Percentiles rank a stretch among this genome's conserved stretches.
phyloP scores from a whole-genome alignment of 1,140 invertebrate species.

The Hycleus phaleratus region DNA sequence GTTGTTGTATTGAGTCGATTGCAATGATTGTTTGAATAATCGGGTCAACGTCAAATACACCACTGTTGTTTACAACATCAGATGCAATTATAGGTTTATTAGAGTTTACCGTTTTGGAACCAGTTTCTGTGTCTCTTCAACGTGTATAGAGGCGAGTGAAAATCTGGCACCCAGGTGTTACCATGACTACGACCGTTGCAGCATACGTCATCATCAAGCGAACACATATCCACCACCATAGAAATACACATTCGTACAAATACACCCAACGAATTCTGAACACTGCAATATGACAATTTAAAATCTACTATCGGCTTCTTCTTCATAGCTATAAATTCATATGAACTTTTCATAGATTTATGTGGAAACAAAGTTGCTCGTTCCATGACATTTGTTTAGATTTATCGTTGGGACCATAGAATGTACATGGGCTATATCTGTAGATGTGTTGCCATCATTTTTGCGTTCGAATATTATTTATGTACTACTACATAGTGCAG shows the following conservation, averaged over 20 bases:
- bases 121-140: not conserved
- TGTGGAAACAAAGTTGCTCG: constrained; percentile 12
- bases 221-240: not conserved
- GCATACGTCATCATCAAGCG: constrained; percentile 12
- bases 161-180: constrained; percentile 8
- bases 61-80: not conserved
- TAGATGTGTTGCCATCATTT: constrained; percentile 6
- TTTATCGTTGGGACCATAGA: constrained; percentile 9
- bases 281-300: constrained; percentile 18
- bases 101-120: not conserved
- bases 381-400: constrained; percentile 16
- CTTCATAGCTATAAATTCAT: constrained; percentile 12
- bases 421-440: constrained; percentile 7
- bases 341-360: constrained; percentile 15
- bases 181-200: constrained; percentile 13
- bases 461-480: constrained; percentile 10
- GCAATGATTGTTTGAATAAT: not conserved
- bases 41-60: constrained; percentile 1
- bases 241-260: not conserved
- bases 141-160: not conserved
- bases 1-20: too few species aligned
- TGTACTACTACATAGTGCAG: not conserved
- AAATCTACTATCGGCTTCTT: constrained; percentile 16
- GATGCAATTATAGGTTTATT: constrained; percentile 11
- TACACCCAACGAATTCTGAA: not conserved